Percentiles rank a stretch among this genome's conserved stretches.
Evolutionary conservation across 1,140 invertebrate species (phyloP).

Genomic region (Orussus abietinus): DNA sequence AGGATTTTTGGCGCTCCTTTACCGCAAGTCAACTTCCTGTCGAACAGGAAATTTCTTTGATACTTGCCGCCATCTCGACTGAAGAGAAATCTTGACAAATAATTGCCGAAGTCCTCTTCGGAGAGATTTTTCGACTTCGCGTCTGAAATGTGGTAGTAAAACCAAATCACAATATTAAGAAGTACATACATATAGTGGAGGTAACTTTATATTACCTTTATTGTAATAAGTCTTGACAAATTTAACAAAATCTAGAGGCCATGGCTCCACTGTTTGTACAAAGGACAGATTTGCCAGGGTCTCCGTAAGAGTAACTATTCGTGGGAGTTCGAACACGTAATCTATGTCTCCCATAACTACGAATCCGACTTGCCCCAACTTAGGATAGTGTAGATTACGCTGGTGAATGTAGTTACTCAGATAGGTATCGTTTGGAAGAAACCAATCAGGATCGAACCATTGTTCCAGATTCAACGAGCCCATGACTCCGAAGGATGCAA

Average conservation of each 20-base stretch:
- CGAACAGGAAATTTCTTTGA: slow-evolving; percentile 66
- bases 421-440: slow-evolving; percentile 68
- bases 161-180: slow-evolving; percentile 1
- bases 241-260: slow-evolving; percentile 60
- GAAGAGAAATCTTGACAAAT: slow-evolving; percentile 68
- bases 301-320: slow-evolving; percentile 57
- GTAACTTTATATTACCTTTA: slow-evolving; percentile 36
- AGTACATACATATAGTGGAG: slow-evolving; percentile 6
- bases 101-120: slow-evolving; percentile 56
- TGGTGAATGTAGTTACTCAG: slow-evolving; percentile 60
- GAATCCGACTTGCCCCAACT: slow-evolving; percentile 61
- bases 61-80: slow-evolving; percentile 66
- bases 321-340: slow-evolving; percentile 61
- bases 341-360: slow-evolving; percentile 67
- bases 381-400: slow-evolving; percentile 59
- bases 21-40: slow-evolving; percentile 60
- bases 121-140: slow-evolving; percentile 36
- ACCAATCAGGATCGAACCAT: slow-evolving; percentile 76
- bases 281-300: slow-evolving; percentile 55
- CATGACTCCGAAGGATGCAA: slow-evolving; percentile 59
- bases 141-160: slow-evolving; percentile 31
- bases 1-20: slow-evolving; percentile 54
- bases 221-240: slow-evolving; percentile 56
- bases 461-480: slow-evolving; percentile 64
- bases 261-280: slow-evolving; percentile 58